Conservation (phyloP, 2,888 invertebrate genomes). For the Scaptomyza reducta region DNA sequence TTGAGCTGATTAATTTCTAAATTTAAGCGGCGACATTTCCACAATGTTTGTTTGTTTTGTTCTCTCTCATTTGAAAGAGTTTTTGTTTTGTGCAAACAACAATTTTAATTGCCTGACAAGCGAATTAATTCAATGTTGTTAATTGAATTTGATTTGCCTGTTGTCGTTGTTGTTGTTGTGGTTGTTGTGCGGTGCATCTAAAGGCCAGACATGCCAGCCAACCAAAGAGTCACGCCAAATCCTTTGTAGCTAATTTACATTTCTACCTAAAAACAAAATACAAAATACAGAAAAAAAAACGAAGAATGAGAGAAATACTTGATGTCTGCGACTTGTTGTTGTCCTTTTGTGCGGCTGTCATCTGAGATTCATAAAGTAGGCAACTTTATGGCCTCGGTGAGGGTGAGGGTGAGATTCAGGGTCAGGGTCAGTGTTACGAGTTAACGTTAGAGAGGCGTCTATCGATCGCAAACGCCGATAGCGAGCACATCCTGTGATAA, state of each 20-base stretch:
- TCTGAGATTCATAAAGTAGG: slow-evolving; percentile 74
- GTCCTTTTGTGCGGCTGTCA: slow-evolving; percentile 77
- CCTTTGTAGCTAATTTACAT: slow-evolving; percentile 66
- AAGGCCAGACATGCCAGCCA: slow-evolving; percentile 45
- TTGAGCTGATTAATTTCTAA: slow-evolving; percentile 77
- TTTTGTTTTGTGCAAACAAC: slow-evolving; percentile 44
- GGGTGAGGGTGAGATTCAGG: slow-evolving; percentile 18
- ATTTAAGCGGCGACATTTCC: slow-evolving; percentile 76
- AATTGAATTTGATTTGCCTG: slow-evolving; percentile 83
- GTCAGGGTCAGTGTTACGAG: slow-evolving; percentile 6
- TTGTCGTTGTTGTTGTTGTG: slow-evolving; percentile 27
- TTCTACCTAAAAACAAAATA: slow-evolving; percentile 42
- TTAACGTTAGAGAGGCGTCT: slow-evolving; percentile 42
- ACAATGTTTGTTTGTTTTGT: slow-evolving; percentile 23
- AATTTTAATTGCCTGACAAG: slow-evolving; percentile 83
- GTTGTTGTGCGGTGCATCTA: slow-evolving; percentile 36
- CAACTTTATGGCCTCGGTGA: slow-evolving; percentile 70
- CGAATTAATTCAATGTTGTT: slow-evolving; percentile 84
- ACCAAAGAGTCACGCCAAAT: slow-evolving; percentile 29
- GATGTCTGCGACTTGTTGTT: slow-evolving; percentile 42
- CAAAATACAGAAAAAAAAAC: not conserved
- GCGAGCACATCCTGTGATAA: slow-evolving; percentile 80
- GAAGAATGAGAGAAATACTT: slow-evolving; percentile 1
- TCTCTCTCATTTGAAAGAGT: slow-evolving; percentile 10
- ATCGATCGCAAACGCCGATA: slow-evolving; percentile 73